Evolutionary conservation across 2,888 invertebrate species (phyloP), one percentile per base, ranked within the genome.

Genomic region (Drosophila ustulata): DNA sequence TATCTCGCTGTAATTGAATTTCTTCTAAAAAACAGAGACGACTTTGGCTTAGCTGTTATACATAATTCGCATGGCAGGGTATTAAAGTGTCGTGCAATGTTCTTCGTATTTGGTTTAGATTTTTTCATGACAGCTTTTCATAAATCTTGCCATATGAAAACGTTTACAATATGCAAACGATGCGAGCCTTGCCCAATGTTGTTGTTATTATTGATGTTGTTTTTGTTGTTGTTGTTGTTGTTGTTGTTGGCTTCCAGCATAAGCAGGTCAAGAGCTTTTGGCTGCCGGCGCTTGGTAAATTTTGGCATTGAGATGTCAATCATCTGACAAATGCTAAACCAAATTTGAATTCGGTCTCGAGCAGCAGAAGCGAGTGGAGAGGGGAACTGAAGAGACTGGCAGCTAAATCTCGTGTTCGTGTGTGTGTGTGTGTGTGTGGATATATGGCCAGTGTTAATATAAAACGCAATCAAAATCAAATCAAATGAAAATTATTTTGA

Each of bases 401-500:
- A 41, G 18, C 39, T 13, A 41, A 41, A 41, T 18, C 39, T 18
- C 32, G 4, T 23, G 5, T n/a, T 3, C 39, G 9, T 11, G 9
- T 43, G 52, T 13, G 13, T 13, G 63, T 28, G 66, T 70, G 32
- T 49, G 43, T 30, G 26, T 58, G 30, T 52, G 32, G 51, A 57
- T 56, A 57, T 53, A 53, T 63, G 62, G 58, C 23, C 59, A 68
- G 80, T 83, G 81, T 74, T 81, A 86, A 83, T 83, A 83, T 73
- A 83, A 77, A 84, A 87, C 69, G 81, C 82, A 85, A 85, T 85
- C 84, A 88, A 88, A 87, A 88, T 87, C 87, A 85, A 89, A 87
- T 89, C 85, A 89, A 88, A 90, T 89, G 78, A 89, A 84, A 86
- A 89, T 88, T 79, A 84, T 86, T 86, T 83, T 71, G 75, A 85